Evolutionary conservation across 2,888 invertebrate genomes (phyloP).

Genomic region (Scotopteryx bipunctaria): DNA sequence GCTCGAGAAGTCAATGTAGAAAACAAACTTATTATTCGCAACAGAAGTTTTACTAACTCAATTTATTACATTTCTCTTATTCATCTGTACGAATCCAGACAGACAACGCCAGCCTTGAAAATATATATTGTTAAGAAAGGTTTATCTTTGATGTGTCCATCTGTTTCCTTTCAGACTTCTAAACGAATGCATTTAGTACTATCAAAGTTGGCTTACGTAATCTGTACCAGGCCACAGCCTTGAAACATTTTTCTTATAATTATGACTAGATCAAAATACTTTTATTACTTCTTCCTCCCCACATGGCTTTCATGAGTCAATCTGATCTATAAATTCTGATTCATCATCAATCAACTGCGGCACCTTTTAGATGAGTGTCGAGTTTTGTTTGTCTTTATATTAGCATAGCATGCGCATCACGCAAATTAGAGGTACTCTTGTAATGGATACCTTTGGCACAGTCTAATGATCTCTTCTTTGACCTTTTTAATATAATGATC

Average conservation of each 20-base stretch:
- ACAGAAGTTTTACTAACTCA: no score
- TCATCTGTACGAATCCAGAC: constrained; percentile 1
- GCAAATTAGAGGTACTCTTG: no score
- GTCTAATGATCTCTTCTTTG: no score
- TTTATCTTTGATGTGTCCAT: constrained; percentile 43
- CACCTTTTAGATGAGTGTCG: no score
- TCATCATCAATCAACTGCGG: background rate
- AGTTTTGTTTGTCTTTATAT: no score
- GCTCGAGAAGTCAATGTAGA: no score
- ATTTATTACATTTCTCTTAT: background rate
- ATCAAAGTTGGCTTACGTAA: constrained; percentile 56
- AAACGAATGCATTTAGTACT: constrained; percentile 52
- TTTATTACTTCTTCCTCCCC: constrained; percentile 66
- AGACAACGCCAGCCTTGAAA: constrained; percentile 19
- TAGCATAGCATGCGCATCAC: no score
- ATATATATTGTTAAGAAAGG: constrained; percentile 24
- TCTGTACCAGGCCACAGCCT: constrained; percentile 56
- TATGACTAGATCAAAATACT: constrained; percentile 58
- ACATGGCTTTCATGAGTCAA: constrained; percentile 59
- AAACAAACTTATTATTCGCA: no score
- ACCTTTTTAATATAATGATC: no score
- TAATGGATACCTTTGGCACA: no score
- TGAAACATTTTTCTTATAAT: constrained; percentile 61
- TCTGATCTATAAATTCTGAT: constrained; percentile 29
- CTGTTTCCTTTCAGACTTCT: constrained; percentile 46